Evolutionary conservation across 2,797 vertebrate species (phyloP).

Genomic region (Acestrorhynchus altus): DNA sequence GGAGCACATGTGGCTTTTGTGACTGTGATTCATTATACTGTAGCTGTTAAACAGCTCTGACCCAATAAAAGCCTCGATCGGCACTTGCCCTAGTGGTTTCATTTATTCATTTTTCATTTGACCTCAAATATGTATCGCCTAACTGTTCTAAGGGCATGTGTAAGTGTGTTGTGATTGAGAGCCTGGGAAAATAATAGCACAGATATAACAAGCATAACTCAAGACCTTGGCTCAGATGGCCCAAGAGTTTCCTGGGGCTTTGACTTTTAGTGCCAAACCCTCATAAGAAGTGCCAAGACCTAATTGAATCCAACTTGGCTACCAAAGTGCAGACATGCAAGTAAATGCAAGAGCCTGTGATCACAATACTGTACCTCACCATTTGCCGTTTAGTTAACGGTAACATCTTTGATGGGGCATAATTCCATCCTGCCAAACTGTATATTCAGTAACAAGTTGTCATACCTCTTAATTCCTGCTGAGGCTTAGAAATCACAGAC

Average conservation of each 20-base stretch:
- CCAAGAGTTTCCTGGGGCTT: slow-evolving; percentile 45
- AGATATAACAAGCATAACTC: slow-evolving; percentile 46
- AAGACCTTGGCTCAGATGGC: slow-evolving; percentile 34
- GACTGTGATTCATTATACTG: slow-evolving; percentile 15
- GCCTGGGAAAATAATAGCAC: slow-evolving; percentile 46
- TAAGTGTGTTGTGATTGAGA: slow-evolving; percentile 39
- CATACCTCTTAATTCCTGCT: slow-evolving; percentile 23
- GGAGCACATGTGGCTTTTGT: slow-evolving; percentile 4
- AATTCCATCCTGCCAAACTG: slow-evolving; percentile 11
- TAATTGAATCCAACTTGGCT: slow-evolving; percentile 47
- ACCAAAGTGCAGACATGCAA: slow-evolving; percentile 34
- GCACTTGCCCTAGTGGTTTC: slow-evolving; percentile 10
- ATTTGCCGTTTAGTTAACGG: slow-evolving; percentile 15
- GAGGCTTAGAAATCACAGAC: slow-evolving; percentile 17
- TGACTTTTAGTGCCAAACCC: slow-evolving; percentile 39
- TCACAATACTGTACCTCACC: background rate
- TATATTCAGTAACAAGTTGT: slow-evolving; percentile 24
- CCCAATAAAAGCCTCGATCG: slow-evolving; percentile 35
- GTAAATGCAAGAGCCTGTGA: slow-evolving; percentile 22
- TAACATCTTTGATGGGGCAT: slow-evolving; percentile 36
- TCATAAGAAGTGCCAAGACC: slow-evolving; percentile 33
- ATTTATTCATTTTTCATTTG: slow-evolving; percentile 13
- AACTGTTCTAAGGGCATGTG: slow-evolving; percentile 34
- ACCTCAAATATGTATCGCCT: slow-evolving; percentile 30
- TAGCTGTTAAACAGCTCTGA: slow-evolving; percentile 26